A percentile compares a stretch with the other conserved stretches of the same genome.
Evolutionary conservation across 1,140 invertebrate genomes (phyloP).

Genomic region (Zophobas atratus): DNA sequence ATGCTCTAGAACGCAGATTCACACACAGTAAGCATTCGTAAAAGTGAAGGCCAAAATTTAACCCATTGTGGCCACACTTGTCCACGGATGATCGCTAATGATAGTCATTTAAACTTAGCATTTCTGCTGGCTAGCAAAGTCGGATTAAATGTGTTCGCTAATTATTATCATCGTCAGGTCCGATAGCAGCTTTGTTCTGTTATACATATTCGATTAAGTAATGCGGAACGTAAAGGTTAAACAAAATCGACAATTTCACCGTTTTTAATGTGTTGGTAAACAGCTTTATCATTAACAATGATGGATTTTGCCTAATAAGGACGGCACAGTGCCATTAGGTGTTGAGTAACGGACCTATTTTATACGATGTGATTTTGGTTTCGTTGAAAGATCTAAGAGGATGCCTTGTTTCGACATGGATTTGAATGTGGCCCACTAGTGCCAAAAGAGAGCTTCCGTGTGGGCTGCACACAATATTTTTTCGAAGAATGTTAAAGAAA

Average conservation of each 20-base stretch:
- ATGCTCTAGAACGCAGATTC: background rate
- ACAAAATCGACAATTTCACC: background rate
- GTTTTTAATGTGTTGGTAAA: background rate
- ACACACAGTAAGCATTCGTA: background rate
- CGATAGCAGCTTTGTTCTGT: constrained; percentile 7
- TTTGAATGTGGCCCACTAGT: no score
- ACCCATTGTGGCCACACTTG: background rate
- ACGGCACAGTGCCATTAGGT: background rate
- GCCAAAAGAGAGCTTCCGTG: no score
- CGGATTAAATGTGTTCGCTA: background rate
- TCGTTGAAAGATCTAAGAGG: no score
- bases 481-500: no score
- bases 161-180: background rate
- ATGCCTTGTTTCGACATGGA: no score
- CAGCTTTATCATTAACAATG: background rate
- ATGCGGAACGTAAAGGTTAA: background rate
- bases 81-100: background rate
- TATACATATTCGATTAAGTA: constrained; percentile 6
- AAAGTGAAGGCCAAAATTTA: constrained; percentile 13
- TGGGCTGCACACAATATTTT: no score
- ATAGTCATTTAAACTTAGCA: constrained; percentile 8
- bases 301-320: background rate
- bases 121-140: background rate
- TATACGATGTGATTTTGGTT: no score
- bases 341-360: background rate